phyloP scores from a whole-genome alignment of 2,888 invertebrate species.

The Zygothrica quintamaculata region DNA sequence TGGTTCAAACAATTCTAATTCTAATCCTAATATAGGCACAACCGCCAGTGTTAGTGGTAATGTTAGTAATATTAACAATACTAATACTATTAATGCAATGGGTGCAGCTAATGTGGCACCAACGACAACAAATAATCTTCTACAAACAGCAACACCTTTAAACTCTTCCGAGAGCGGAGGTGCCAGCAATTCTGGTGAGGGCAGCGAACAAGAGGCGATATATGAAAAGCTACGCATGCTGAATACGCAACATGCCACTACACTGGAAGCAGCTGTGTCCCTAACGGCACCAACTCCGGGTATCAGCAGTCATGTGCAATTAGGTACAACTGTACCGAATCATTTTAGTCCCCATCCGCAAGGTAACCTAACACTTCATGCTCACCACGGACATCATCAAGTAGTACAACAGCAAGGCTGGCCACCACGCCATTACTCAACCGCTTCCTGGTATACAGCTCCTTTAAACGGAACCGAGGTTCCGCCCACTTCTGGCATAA shows the following conservation, averaged over 20 bases:
- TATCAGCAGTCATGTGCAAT: constrained; percentile 54
- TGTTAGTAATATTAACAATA: constrained; percentile 13
- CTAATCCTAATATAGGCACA: constrained; percentile 18
- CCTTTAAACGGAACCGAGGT: constrained; percentile 72
- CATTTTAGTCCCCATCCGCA: constrained; percentile 55
- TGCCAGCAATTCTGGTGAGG: constrained; percentile 71
- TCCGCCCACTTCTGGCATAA: constrained; percentile 14
- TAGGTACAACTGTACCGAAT: constrained; percentile 42
- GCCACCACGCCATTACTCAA: constrained; percentile 80
- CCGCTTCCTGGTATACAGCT: constrained; percentile 82
- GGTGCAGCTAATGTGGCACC: constrained; percentile 11
- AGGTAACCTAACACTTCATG: constrained; percentile 36
- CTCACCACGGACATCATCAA: constrained; percentile 43
- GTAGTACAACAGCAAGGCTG: constrained; percentile 74
- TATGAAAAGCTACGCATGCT: constrained; percentile 83
- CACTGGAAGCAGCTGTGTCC: constrained; percentile 37
- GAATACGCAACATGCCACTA: constrained; percentile 67
- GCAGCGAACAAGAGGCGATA: constrained; percentile 71
- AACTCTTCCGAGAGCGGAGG: constrained; percentile 81
- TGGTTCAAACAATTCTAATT: constrained; percentile 25
- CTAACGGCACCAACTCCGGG: constrained; percentile 36
- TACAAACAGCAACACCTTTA: constrained; percentile 79
- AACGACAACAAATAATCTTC: constrained; percentile 36
- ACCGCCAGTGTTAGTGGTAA: constrained; percentile 28
- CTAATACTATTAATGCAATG: too few relatives aligned